A percentile compares a stretch with the other conserved stretches of the same genome.
phyloP scores from a whole-genome alignment of 1,140 invertebrate genomes.

The Vanessa tameamea region DNA sequence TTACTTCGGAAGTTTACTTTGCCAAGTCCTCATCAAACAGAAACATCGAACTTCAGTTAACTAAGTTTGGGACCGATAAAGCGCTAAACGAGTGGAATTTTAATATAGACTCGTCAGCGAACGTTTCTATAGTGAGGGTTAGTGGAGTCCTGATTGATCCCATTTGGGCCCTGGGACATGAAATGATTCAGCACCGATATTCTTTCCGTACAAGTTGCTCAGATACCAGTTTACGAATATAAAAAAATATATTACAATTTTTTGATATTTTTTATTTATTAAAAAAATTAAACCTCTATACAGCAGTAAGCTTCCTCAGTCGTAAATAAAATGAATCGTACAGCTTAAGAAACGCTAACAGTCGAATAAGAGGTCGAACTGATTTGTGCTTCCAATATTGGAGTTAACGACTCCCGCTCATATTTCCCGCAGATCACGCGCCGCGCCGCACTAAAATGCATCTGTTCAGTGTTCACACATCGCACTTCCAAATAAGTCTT shows the following conservation, averaged over 20 bases:
- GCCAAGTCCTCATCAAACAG: constrained; percentile 42
- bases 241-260: background rate
- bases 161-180: background rate
- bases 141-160: constrained; percentile 13
- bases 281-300: background rate
- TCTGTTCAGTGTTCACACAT: constrained; percentile 44
- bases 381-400: constrained; percentile 44
- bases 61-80: constrained; percentile 42
- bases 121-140: constrained; percentile 23
- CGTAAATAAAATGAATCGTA: constrained; percentile 19
- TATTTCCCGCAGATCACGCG: constrained; percentile 50
- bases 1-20: constrained; percentile 41
- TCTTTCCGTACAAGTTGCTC: background rate
- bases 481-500: constrained; percentile 23
- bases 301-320: background rate
- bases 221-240: background rate
- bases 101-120: constrained; percentile 34
- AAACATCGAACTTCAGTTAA: constrained; percentile 48
- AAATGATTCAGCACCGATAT: background rate
- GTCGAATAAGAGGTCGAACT: constrained; percentile 32
- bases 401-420: constrained; percentile 30
- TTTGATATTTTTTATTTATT: background rate
- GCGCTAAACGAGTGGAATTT: constrained; percentile 39
- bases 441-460: constrained; percentile 52
- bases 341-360: constrained; percentile 19